Base-by-base conservation (phyloP, 2,888 invertebrate species). In the Neuroscelio doddi region DNA sequence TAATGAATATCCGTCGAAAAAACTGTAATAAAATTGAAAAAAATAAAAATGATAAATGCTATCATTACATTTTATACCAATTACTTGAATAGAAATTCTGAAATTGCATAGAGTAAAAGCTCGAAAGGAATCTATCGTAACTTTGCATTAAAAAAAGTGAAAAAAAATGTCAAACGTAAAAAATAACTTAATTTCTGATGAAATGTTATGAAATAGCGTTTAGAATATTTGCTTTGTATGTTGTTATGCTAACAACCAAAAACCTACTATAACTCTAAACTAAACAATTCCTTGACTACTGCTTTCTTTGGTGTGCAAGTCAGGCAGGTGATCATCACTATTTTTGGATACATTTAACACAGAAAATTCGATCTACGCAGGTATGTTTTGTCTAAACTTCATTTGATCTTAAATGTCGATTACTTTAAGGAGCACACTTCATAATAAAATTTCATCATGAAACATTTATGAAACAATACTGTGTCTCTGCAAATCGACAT, bases 331-430 rank as follows among this genome's bases (percentile, higher is more conserved):
- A 65, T 36, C 14, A 36, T 15, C 15, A 36, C 55, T 65, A 65
- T 59, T 51, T 34, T 45, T 59, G 53, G 58, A 53, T 56, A 65
- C 65, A 65, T 55, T 51, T 50, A 65, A 61, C 65, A 65, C 51
- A 51, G 58, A 64, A 59, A 64, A 59, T 58, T 30, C 47, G 58
- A 64, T 59, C 50, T 51, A 55, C 55, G 59, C 59, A 64, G 50
- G 15, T 14, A 21, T 21, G 21, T 21, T 21, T 21, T 5, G 21
- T 21, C 21, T 21, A 21, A 21, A 50, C 17, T 53, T 55, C 27
- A 45, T 42, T 34, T 27, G 34, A 44, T 42, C 55, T 62, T 56
- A 27, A 56, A 56, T 27, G 47, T 50, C 38, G 47, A 47, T 51
- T 34, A 51, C 32, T 34, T 24, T 29, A 32, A 47, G 47, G 41